phyloP scores from a whole-genome alignment of 1,140 invertebrate species.

The Bombus vancouverensis region DNA sequence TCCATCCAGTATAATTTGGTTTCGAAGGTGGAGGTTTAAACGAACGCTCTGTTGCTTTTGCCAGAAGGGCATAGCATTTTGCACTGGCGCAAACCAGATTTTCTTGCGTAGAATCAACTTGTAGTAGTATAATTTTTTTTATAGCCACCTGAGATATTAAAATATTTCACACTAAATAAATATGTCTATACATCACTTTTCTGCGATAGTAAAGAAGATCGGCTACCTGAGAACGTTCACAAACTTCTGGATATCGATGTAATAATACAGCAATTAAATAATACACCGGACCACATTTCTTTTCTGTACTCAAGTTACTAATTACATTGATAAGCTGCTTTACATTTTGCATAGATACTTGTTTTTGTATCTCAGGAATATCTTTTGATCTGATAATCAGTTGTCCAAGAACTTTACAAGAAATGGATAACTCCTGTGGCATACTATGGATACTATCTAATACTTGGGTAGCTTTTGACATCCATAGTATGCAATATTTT shows the following conservation, averaged over 20 bases:
- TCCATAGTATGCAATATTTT: constrained; percentile 73
- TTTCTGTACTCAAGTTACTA: constrained; percentile 54
- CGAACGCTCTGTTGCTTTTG: constrained; percentile 68
- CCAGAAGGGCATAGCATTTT: constrained; percentile 71
- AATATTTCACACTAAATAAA: constrained; percentile 2
- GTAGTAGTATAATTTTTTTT: constrained; percentile 67
- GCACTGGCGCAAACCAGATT: constrained; percentile 71
- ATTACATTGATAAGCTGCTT: constrained; percentile 72
- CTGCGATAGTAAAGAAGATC: constrained; percentile 4
- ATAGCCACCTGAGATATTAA: constrained; percentile 58
- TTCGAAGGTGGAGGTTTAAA: constrained; percentile 70
- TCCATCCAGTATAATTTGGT: constrained; percentile 65
- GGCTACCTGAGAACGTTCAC: constrained; percentile 71
- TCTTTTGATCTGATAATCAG: constrained; percentile 66
- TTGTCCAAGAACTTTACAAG: constrained; percentile 68
- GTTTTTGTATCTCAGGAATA: constrained; percentile 74
- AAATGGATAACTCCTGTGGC: constrained; percentile 56
- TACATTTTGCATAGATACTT: constrained; percentile 75
- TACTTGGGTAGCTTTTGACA: constrained; percentile 70
- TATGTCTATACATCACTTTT: constrained; percentile 8
- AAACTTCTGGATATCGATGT: constrained; percentile 74
- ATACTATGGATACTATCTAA: constrained; percentile 69
- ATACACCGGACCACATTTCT: constrained; percentile 61
- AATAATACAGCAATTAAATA: constrained; percentile 73
- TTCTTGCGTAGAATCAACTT: constrained; percentile 70